Base-by-base conservation (phyloP, 2,113 vertebrate genomes). In the Pseudois nayaur region DNA sequence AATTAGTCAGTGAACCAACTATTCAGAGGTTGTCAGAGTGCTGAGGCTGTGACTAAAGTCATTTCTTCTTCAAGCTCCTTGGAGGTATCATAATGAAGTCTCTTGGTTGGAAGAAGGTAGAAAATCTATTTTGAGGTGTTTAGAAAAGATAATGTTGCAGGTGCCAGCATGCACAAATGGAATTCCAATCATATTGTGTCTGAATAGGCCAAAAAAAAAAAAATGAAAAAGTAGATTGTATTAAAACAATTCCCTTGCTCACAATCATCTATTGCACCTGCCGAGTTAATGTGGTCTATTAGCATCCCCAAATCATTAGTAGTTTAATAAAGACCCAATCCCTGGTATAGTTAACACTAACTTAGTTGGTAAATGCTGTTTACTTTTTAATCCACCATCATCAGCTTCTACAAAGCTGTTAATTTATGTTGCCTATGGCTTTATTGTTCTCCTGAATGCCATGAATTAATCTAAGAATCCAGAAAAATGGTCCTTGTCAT, bases 141-240 rank as follows among this genome's bases (percentile, higher is more conserved):
- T 97, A 96, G 93, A 86, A 95, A 95, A 97, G 78, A 96, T 92
- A 7, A 8, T 79, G 79, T 91, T 96, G 76, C 96, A 98, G 94
- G 93, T 87, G 96, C 83, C 95, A 96, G 83, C 1, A 1, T 29
- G 29, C 50, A 36, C 29, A 97, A 98, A 97, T 74, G 19, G 6
- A 93, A 86, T 92, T 88, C 55, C 81, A 96, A 95, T 96, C 16
- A 4, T 83, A 93, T 10, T 81, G 76, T 94, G 79, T 97, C 82
- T 87, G 86, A 95, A 97, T 45, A 50, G 85, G 33, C 97, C 98
- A 85, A 89, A 88, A 74, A 52, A 45, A n/a, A 89, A 13, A 48
- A 88, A 71, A 50, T 36, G n/a, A 95, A 76, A 91, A 23, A 86
- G 27, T 79, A 95, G 57, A 89, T 64, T 86, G 50, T 43, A 25